phyloP scores from a whole-genome alignment of 2,113 vertebrate genomes.

The Elephas maximus region DNA sequence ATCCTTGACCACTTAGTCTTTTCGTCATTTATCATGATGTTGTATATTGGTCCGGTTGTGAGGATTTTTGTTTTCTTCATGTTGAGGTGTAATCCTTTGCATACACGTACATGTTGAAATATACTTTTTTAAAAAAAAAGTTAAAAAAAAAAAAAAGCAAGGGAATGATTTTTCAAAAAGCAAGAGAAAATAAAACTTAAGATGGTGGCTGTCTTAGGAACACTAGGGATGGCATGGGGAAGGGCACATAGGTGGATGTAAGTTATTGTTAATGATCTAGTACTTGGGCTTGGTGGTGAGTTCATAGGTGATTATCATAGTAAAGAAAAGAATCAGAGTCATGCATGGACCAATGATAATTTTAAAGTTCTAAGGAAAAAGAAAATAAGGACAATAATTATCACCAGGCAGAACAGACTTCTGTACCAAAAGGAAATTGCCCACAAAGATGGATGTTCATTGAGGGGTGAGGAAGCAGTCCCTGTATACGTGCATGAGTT shows the following conservation, averaged over 20 bases:
- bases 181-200: not conserved
- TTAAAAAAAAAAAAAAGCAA: not conserved
- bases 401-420: not conserved
- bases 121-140: not conserved
- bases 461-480: not conserved
- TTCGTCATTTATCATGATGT: too few relatives aligned
- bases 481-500: not conserved
- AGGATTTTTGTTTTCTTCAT: too few relatives aligned
- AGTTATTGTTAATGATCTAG: not conserved
- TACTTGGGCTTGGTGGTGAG: not conserved
- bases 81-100: not conserved
- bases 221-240: not conserved
- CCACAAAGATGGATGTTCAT: not conserved
- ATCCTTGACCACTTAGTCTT: too few relatives aligned
- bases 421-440: not conserved
- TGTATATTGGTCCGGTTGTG: too few relatives aligned
- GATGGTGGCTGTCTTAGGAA: not conserved
- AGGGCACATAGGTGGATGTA: not conserved
- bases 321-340: not conserved
- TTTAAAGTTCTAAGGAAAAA: slow-evolving; percentile 45
- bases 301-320: slow-evolving; percentile 27
- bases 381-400: not conserved
- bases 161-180: not conserved
- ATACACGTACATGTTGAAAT: not conserved
- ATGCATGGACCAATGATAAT: not conserved